These are phyloP conservation scores for Phortica magna DNA, from an alignment of 2,888 invertebrate species.

Conservation along the genomic window DNA sequence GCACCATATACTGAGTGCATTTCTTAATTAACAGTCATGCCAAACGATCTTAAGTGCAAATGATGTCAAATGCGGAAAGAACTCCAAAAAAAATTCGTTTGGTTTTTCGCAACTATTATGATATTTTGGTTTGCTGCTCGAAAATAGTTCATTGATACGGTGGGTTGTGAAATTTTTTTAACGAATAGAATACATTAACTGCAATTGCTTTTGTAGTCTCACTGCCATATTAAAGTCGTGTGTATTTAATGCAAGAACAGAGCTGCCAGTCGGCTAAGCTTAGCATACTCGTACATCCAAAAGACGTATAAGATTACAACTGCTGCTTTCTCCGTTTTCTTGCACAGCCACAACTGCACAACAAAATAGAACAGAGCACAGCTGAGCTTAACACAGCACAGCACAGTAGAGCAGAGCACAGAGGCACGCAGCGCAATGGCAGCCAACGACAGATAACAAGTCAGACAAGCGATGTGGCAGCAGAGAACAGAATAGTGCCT, in stretches of 20 bases:
- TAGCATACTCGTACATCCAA: neutral
- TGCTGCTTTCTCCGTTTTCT: neutral
- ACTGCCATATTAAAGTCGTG: neutral
- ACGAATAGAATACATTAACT: neutral
- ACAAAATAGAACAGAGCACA: neutral
- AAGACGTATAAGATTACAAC: neutral
- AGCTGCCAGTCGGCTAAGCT: neutral
- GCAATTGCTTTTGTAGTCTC: neutral
- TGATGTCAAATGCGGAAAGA: neutral
- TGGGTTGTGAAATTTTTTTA: too few relatives aligned
- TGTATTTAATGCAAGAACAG: neutral
- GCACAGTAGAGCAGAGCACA: neutral
- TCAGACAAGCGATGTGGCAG: neutral
- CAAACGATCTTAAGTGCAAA: neutral
- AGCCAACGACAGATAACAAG: neutral
- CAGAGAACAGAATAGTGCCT: neutral
- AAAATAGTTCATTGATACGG: too few relatives aligned
- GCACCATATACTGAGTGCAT: neutral
- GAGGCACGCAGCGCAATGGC: constrained; percentile 18
- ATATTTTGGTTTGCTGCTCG: too few relatives aligned
- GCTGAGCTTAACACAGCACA: too few relatives aligned
- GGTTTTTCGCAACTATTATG: neutral
- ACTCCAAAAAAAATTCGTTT: neutral
- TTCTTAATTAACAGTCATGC: constrained; percentile 20
- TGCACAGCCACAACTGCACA: constrained; percentile 2